These are phyloP conservation scores for Teinopalpus imperialis DNA, from an alignment of 2,888 invertebrate species.

Conservation along the genomic window DNA sequence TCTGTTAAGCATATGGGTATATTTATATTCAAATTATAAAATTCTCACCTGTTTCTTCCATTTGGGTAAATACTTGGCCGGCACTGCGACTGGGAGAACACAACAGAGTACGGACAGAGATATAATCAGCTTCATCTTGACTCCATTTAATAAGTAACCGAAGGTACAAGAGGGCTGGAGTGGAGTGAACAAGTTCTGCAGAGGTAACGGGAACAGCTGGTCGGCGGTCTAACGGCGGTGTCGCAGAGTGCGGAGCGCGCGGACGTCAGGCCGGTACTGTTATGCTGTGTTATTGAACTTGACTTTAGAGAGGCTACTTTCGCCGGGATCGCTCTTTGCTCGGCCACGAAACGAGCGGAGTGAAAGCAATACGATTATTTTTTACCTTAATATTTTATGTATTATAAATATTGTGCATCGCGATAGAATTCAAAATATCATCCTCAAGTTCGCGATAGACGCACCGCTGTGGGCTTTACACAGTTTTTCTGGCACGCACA, in stretches of 20 bases:
- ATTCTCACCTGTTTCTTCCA: constrained; percentile 89
- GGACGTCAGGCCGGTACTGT: constrained; percentile 54
- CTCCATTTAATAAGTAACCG: constrained; percentile 18
- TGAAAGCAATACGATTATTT: no score
- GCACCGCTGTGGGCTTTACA: no score
- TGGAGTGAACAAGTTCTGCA: no score
- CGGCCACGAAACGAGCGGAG: constrained; percentile 48
- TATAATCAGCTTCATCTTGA: constrained; percentile 45
- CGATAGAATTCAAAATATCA: no score
- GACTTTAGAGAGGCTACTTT: constrained; percentile 63
- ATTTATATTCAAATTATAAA: constrained; percentile 6
- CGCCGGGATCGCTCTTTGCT: constrained; percentile 56
- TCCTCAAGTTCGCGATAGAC: no score
- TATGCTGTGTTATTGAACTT: constrained; percentile 75
- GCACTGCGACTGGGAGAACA: constrained; percentile 50
- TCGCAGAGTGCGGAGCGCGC: constrained; percentile 36
- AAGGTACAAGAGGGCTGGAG: neutral
- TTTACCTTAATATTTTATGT: constrained; percentile 3
- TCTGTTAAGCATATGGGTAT: constrained; percentile 4
- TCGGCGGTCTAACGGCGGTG: constrained; percentile 33
- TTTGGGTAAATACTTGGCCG: constrained; percentile 86
- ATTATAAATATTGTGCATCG: no score
- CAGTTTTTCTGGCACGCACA: no score
- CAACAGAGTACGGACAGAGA: constrained; percentile 49
- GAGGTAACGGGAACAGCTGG: no score